phyloP scores from a whole-genome alignment of 2,797 vertebrate genomes.

The Onychomys arenicola region DNA sequence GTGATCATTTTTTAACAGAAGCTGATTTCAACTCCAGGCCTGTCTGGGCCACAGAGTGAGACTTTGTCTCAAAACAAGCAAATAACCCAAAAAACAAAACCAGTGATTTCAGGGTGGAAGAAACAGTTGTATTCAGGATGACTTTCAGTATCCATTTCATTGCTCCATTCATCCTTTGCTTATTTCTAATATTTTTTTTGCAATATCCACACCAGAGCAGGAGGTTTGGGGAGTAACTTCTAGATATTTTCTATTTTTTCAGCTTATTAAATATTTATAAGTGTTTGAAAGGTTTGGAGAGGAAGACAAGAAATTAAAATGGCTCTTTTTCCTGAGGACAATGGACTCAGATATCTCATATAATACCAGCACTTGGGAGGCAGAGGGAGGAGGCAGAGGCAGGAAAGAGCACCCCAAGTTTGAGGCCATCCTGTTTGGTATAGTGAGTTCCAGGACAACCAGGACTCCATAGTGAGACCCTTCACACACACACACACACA shows the following conservation, averaged over 20 bases:
- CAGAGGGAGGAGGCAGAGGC: not conserved
- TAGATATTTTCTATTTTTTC: slow-evolving; percentile 9
- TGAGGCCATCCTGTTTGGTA: not conserved
- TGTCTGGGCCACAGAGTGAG: not conserved
- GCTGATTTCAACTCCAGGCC: not conserved
- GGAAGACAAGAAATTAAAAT: slow-evolving; percentile 47
- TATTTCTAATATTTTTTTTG: slow-evolving; percentile 57
- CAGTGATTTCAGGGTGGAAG: slow-evolving; percentile 44
- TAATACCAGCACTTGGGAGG: not conserved
- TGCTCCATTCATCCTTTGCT: not conserved
- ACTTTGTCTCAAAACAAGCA: not conserved
- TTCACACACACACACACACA: not conserved
- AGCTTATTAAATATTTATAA: slow-evolving; percentile 32
- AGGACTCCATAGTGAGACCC: not conserved
- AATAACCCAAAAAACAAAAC: not conserved
- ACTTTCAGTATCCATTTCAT: slow-evolving; percentile 38
- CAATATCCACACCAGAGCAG: slow-evolving; percentile 44
- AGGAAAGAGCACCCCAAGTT: not conserved
- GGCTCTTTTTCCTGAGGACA: not conserved
- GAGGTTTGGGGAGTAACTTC: slow-evolving; percentile 45
- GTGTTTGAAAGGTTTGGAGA: slow-evolving; percentile 43
- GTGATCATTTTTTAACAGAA: not conserved
- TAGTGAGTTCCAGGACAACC: not conserved
- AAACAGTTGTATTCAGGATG: slow-evolving; percentile 7
- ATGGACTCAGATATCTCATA: slow-evolving; percentile 5